These are phyloP conservation scores for Nemoura dubitans DNA, from an alignment of 2,888 invertebrate species.

Conservation along the genomic window DNA sequence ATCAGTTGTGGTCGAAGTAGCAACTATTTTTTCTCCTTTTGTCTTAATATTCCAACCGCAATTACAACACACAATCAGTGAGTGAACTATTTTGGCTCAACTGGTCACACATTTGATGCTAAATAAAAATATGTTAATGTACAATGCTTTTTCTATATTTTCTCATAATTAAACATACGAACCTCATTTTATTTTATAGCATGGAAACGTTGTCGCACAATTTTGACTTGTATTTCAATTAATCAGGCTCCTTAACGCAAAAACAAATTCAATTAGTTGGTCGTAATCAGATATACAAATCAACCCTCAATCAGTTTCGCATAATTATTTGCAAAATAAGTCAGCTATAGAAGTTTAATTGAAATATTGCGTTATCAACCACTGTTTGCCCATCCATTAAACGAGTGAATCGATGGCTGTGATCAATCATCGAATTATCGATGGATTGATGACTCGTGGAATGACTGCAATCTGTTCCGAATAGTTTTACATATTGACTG, in stretches of 20 bases:
- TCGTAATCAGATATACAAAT: not conserved
- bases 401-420: not conserved
- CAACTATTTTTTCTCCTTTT: no score
- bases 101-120: no score
- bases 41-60: no score
- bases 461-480: not conserved
- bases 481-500: not conserved
- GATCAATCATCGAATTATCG: not conserved
- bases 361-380: not conserved
- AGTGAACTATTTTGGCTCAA: no score
- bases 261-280: not conserved
- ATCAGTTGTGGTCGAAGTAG: no score
- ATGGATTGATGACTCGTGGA: not conserved
- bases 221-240: not conserved
- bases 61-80: no score
- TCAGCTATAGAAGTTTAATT: not conserved
- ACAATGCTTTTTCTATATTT: no score
- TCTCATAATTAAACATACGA: no score
- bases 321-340: not conserved
- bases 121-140: no score
- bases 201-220: no score
- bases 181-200: no score
- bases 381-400: not conserved
- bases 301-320: not conserved
- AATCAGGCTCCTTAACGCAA: not conserved